phyloP scores from a whole-genome alignment of 2,888 invertebrate genomes.

The Andricus quercusramuli region DNA sequence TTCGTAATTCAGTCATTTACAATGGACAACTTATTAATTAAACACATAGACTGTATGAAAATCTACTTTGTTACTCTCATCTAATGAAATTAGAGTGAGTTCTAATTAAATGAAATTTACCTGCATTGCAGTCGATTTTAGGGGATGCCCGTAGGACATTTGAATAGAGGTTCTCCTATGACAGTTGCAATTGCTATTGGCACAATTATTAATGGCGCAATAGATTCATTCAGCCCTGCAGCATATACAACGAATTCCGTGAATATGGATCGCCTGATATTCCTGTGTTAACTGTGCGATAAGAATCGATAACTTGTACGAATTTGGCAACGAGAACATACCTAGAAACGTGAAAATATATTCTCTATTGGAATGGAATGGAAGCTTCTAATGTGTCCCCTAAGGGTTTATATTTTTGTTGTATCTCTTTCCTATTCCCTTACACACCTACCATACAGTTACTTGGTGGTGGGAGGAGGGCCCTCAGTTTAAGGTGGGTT shows the following conservation, averaged over 20 bases:
- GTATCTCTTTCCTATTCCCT: no score
- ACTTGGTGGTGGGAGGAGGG: no score
- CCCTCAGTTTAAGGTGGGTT: no score
- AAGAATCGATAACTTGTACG: background rate
- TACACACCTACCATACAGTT: no score
- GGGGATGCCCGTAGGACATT: background rate
- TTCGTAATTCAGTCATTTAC: no score
- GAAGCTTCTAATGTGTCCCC: no score
- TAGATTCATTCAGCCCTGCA: background rate
- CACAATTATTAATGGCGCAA: constrained; percentile 2
- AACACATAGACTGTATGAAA: background rate
- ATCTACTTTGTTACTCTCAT: background rate
- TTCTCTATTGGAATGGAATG: background rate
- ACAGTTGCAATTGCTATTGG: background rate
- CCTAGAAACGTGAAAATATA: background rate
- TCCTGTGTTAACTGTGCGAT: background rate
- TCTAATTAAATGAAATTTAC: background rate
- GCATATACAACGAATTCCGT: background rate
- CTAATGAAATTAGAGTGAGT: background rate
- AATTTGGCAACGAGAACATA: background rate
- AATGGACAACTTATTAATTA: no score
- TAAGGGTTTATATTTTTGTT: no score
- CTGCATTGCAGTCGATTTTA: background rate
- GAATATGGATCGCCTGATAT: background rate
- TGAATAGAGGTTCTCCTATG: background rate